A percentile compares a stretch with the other conserved stretches of the same genome.
These are phyloP conservation scores for Enteromius unitaeniatus DNA, from an alignment of 2,797 vertebrate genomes.

Conservation along the genomic window DNA sequence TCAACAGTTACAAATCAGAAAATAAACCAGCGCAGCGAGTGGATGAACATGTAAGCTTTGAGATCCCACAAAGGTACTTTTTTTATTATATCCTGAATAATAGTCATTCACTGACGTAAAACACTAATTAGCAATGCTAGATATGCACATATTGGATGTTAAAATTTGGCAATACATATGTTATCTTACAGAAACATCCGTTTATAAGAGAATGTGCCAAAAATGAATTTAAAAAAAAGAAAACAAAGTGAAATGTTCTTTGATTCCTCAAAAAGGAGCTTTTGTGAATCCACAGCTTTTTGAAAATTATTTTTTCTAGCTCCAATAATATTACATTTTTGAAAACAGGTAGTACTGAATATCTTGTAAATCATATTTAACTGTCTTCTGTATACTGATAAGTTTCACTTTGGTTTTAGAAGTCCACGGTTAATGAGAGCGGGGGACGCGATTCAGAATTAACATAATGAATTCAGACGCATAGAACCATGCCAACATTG, in stretches of 20 bases:
- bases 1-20: no score
- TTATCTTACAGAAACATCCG: constrained; percentile 41
- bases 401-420: not conserved
- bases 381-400: not conserved
- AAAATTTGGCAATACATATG: not conserved
- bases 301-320: no score
- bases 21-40: not conserved
- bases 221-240: constrained; percentile 12
- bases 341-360: not conserved
- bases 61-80: not conserved
- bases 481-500: not conserved
- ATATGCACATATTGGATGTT: constrained; percentile 3
- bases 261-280: not conserved
- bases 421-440: not conserved
- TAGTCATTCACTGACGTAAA: constrained; percentile 4
- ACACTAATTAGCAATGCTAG: not conserved
- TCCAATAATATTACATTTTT: not conserved
- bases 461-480: not conserved
- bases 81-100: constrained; percentile 25
- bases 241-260: no score
- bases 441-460: not conserved
- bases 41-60: not conserved
- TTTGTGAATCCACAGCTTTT: not conserved
- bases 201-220: not conserved
- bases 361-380: not conserved